Evolutionary conservation across 2,797 vertebrate genomes (phyloP), one percentile per base, ranked within the genome.

Genomic region (Naso thynnoides): DNA sequence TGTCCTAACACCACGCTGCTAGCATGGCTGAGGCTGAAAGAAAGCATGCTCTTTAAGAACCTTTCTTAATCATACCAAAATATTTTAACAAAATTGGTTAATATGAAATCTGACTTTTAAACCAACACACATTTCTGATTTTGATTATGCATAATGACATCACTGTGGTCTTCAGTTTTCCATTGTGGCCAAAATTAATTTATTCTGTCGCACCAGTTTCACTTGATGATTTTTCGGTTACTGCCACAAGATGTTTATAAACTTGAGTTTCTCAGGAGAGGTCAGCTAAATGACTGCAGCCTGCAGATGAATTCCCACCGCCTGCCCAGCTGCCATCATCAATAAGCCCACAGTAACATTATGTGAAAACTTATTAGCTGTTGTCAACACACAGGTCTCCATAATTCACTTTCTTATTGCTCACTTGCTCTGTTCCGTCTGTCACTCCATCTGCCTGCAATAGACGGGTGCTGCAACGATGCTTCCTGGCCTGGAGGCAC

Each of bases 401-500:
- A 53, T 78, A 77, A 87, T 88, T 84, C 73, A 52, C 45, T 82
- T 84, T 72, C 69, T 74, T 81, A 77, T 73, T 78, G 79, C 85
- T 78, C 82, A 80, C 64, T 79, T 70, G 66, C 73, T 81, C 54
- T 68, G 11, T 68, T 77, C 27, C 31, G 1, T 83, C 74, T 88
- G 70, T 83, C 68, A 63, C 73, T 83, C 74, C 87, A 76, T 90
- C 84, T 88, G 83, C 57, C 66, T 86, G 44, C 42, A 41, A 29
- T 71, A 99, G 97, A 94, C 93, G 91, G 57, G 81, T 93, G 56
- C 50, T 87, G 79, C 62, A 61, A 65, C 81, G 74, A 19, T 85
- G 87, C 39, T 93, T 99, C 73, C 82, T 81, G 83, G 90, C 89
- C 23, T 99, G 98, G 98, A 94, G 73, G 79, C 86, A 79, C 61